These are phyloP conservation scores for Poecile atricapillus DNA, from an alignment of 2,113 vertebrate genomes.

Conservation along the genomic window DNA sequence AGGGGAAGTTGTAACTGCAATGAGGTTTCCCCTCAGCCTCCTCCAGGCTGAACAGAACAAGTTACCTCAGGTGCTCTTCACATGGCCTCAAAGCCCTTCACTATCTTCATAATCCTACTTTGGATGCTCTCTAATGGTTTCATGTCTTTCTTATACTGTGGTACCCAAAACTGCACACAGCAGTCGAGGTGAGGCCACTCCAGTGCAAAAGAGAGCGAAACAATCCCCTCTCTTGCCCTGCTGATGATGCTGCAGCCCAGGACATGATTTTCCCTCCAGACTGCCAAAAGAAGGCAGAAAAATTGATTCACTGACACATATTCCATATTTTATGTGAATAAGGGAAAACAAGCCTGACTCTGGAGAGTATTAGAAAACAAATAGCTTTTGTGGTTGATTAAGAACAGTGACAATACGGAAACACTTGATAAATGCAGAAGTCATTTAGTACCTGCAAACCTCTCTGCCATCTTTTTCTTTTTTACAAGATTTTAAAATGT, in stretches of 20 bases:
- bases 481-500: not conserved
- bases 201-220: not conserved
- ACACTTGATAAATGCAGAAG: not conserved
- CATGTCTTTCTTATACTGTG: accelerated
- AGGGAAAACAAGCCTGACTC: not conserved
- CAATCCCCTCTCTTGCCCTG: not conserved
- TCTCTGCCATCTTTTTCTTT: not conserved
- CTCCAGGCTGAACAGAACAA: not conserved
- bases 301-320: not conserved
- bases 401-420: not conserved
- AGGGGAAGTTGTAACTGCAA: accelerated
- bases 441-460: not conserved
- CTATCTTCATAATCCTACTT: not conserved
- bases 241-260: not conserved
- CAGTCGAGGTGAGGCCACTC: accelerated
- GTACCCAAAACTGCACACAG: accelerated
- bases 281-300: not conserved
- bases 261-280: not conserved
- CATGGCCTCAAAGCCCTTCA: accelerated
- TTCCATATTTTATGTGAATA: not conserved
- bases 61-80: not conserved
- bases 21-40: accelerated
- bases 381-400: not conserved
- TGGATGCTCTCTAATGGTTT: accelerated
- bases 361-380: not conserved